phyloP scores from a whole-genome alignment of 2,113 vertebrate species.

The Climacteris rufus region DNA sequence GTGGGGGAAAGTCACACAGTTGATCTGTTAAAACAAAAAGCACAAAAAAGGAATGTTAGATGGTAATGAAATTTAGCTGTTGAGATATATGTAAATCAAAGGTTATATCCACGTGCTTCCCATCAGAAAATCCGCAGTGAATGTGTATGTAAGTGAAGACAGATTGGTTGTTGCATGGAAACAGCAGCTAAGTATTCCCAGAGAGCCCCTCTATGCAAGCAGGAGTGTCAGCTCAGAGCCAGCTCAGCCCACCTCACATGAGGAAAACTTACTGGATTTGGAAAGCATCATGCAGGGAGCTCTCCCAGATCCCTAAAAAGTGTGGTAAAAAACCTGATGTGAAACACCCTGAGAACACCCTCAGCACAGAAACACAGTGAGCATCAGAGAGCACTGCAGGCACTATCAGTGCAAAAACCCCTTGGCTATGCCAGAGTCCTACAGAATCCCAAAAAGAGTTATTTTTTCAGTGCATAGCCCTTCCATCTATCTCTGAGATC shows the following conservation, averaged over 20 bases:
- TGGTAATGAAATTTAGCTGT: not conserved
- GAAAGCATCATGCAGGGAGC: not conserved
- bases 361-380: not conserved
- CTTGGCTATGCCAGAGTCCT: not conserved
- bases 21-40: constrained; percentile 77
- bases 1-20: constrained; percentile 93
- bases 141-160: not conserved
- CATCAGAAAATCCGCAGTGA: not conserved
- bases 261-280: not conserved
- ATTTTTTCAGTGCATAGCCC: not conserved
- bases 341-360: not conserved
- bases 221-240: not conserved
- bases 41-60: not conserved
- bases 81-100: not conserved
- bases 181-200: constrained; percentile 13
- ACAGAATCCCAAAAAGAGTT: not conserved
- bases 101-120: not conserved
- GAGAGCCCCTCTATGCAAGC: not conserved
- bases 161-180: constrained; percentile 26
- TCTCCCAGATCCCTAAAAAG: not conserved
- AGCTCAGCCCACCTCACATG: not conserved
- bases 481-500: not conserved
- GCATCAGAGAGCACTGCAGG: not conserved
- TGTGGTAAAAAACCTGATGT: not conserved
- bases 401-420: fast-evolving